Base-by-base conservation (phyloP, 2,113 vertebrate species). In the Phaetusa simplex region DNA sequence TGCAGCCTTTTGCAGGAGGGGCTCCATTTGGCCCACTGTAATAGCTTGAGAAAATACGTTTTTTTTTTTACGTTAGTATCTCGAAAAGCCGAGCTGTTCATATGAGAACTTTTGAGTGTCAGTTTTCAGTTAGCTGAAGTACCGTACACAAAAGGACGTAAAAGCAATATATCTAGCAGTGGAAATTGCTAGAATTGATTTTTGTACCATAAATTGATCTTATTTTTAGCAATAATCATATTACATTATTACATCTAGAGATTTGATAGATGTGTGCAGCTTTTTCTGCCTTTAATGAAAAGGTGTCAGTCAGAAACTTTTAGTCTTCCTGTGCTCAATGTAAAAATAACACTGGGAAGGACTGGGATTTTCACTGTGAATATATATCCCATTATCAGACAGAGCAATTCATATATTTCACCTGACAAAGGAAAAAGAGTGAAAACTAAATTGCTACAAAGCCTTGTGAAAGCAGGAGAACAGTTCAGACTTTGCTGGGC, bases 141-240 rank as follows among this genome's bases (percentile, higher is more conserved):
- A 85, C 43, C 36, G 34, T 85, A 86, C 16, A 88, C 45, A 47
- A 79, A 95, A 89, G n/a, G 87, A 82, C 32, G 49, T 74, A 87
- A 96, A 95, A 96, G 89, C n/a, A 69, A 93, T 91, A 88, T 84
- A 42, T 96, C 72, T 85, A 77, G 76, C 81, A 86, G 45, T 79
- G 61, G 87, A 91, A 97, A 96, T 89, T 89, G 66, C 87, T 88
- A 26, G 61, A 91, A 96, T 93, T 86, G 76, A 83, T 93, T 95
- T 93, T 94, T 92, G 14, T 90, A 34, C 80, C 38, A 94, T 69
- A 83, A 97, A 96, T 74, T 86, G 77, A 90, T 70, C 53, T 95
- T 96, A 61, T 55, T 97, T 96, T 97, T 94, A 94, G 82, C 86
- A 80, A 94, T 85, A 95, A 93, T 91, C 66, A 34, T 94, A 90